Conservation (phyloP, 2,888 invertebrate species). For the Nezara viridula region DNA sequence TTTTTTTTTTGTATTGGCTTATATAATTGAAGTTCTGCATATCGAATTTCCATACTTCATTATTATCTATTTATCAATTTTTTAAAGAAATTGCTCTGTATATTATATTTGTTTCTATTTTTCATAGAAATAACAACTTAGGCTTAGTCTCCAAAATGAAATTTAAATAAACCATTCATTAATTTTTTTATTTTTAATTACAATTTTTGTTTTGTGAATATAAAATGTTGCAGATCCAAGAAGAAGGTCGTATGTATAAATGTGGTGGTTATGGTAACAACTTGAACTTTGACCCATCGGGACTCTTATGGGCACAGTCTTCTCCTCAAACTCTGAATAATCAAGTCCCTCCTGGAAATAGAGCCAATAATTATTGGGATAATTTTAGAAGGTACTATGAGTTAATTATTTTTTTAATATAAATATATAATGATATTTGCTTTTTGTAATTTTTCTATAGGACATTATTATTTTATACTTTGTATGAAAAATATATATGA, state of each 20-base stretch:
- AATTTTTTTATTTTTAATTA: neutral
- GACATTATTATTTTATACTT: no score
- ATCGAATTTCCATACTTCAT: no score
- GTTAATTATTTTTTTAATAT: neutral
- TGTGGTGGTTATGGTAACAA: slow-evolving; percentile 66
- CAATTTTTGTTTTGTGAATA: neutral
- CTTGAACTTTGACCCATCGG: slow-evolving; percentile 65
- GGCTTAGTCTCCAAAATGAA: neutral
- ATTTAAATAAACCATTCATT: neutral
- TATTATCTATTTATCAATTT: no score
- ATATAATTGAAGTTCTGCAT: no score
- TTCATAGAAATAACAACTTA: no score
- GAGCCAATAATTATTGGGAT: slow-evolving; percentile 95
- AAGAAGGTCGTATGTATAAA: slow-evolving; percentile 63
- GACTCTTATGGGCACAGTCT: slow-evolving; percentile 66
- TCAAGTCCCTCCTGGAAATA: slow-evolving; percentile 90
- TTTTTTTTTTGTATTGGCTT: neutral
- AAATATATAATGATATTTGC: no score
- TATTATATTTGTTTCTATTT: no score
- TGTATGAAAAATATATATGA: no score
- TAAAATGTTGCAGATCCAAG: slow-evolving; percentile 60
- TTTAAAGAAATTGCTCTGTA: no score
- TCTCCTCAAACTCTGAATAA: slow-evolving; percentile 79
- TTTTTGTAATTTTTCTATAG: neutral
- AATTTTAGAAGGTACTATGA: slow-evolving; percentile 86